Conservation (phyloP, 1,140 invertebrate species). For the Sycophila sp. region DNA sequence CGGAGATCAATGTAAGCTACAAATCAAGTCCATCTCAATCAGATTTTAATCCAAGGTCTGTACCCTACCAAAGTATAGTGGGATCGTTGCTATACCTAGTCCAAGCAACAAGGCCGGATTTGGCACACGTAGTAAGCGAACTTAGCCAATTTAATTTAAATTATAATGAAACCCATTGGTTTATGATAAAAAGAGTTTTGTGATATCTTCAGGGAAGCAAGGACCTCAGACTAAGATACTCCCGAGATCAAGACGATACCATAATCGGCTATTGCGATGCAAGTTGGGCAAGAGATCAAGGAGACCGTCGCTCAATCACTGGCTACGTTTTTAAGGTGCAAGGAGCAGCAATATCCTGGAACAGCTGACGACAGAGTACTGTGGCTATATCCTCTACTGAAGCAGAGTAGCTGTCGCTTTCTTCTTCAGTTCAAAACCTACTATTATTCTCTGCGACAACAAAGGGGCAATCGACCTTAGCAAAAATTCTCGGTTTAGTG, state of each 20-base stretch:
- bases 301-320: neutral
- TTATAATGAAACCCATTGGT: slow-evolving; percentile 44
- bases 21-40: neutral
- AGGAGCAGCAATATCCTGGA: neutral
- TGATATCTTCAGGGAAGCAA: slow-evolving; percentile 45
- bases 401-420: too few species aligned
- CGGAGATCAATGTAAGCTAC: neutral
- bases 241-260: neutral
- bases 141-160: slow-evolving; percentile 43
- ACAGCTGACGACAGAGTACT: neutral
- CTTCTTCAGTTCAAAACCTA: neutral
- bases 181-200: slow-evolving; percentile 46
- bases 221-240: slow-evolving; percentile 34
- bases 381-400: too few species aligned
- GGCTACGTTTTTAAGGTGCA: neutral
- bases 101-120: slow-evolving; percentile 56
- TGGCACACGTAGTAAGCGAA: slow-evolving; percentile 50
- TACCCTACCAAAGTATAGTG: slow-evolving; percentile 49
- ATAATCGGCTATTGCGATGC: slow-evolving; percentile 5
- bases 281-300: neutral
- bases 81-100: slow-evolving; percentile 54
- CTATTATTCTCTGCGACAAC: slow-evolving; percentile 42
- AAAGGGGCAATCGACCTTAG: slow-evolving; percentile 48
- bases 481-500: slow-evolving; percentile 55
- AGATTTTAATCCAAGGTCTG: neutral